Evolutionary conservation across 2,113 vertebrate species (phyloP).

Genomic region (Alces alces): DNA sequence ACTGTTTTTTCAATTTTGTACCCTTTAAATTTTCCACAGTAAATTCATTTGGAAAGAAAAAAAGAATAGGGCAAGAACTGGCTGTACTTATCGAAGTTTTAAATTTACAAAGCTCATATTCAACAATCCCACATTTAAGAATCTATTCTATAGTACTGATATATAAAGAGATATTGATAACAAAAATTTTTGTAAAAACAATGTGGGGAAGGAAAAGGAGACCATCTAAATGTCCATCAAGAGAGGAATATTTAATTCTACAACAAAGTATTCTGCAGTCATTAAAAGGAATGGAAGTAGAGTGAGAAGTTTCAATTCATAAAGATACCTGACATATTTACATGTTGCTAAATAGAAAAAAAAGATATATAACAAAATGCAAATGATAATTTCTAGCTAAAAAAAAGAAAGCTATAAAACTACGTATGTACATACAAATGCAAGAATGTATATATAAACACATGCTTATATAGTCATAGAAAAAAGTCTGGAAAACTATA

Average conservation of each 20-base stretch:
- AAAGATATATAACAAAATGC: background rate
- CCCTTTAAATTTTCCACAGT: background rate
- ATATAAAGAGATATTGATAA: background rate
- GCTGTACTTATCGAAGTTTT: background rate
- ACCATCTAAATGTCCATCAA: background rate
- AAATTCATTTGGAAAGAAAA: background rate
- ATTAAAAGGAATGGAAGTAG: background rate
- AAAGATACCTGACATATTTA: background rate
- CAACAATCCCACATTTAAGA: background rate
- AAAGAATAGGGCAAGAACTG: background rate
- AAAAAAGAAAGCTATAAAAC: background rate
- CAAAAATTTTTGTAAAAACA: background rate
- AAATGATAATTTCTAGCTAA: background rate
- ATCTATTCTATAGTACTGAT: background rate
- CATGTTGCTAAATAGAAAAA: background rate
- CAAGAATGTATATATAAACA: background rate
- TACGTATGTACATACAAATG: background rate
- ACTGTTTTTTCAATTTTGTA: background rate
- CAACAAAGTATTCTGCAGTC: background rate
- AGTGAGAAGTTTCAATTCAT: background rate
- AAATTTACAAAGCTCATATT: background rate
- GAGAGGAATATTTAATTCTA: background rate
- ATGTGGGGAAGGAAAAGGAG: background rate
- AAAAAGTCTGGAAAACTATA: constrained; percentile 6
- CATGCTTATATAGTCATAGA: background rate